phyloP scores from a whole-genome alignment of 1,140 invertebrate species.

The Cydia amplana region DNA sequence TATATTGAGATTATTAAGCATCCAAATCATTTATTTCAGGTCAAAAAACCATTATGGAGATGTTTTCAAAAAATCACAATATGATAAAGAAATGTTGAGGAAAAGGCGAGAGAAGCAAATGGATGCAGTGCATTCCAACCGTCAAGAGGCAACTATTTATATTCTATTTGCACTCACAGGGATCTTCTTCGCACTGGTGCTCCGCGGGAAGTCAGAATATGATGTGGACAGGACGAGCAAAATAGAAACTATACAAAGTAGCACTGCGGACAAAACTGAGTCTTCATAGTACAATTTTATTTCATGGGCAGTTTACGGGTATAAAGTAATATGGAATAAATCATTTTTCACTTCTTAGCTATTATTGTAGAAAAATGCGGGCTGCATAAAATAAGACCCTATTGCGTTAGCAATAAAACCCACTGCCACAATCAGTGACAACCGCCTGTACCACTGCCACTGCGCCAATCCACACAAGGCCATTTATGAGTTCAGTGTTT shows the following conservation, averaged over 20 bases:
- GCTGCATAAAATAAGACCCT: too few relatives aligned
- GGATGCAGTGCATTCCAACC: slow-evolving; percentile 34
- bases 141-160: slow-evolving; percentile 56
- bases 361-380: too few relatives aligned
- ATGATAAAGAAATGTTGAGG: slow-evolving; percentile 52
- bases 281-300: background rate
- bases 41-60: slow-evolving; percentile 66
- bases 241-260: slow-evolving; percentile 25
- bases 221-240: slow-evolving; percentile 45
- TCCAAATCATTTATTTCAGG: slow-evolving; percentile 53
- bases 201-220: slow-evolving; percentile 55
- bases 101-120: slow-evolving; percentile 45
- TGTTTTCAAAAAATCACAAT: slow-evolving; percentile 54
- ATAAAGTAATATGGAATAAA: background rate
- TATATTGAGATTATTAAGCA: too few relatives aligned
- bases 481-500: too few relatives aligned
- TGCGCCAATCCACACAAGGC: too few relatives aligned
- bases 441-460: too few relatives aligned
- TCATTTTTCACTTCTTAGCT: too few relatives aligned
- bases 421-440: too few relatives aligned
- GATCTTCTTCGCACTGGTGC: slow-evolving; percentile 47
- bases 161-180: slow-evolving; percentile 44
- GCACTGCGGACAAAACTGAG: background rate
- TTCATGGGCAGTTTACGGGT: background rate
- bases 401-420: too few relatives aligned